Evolutionary conservation across 2,113 vertebrate genomes (phyloP).

Genomic region (Rissa tridactyla): DNA sequence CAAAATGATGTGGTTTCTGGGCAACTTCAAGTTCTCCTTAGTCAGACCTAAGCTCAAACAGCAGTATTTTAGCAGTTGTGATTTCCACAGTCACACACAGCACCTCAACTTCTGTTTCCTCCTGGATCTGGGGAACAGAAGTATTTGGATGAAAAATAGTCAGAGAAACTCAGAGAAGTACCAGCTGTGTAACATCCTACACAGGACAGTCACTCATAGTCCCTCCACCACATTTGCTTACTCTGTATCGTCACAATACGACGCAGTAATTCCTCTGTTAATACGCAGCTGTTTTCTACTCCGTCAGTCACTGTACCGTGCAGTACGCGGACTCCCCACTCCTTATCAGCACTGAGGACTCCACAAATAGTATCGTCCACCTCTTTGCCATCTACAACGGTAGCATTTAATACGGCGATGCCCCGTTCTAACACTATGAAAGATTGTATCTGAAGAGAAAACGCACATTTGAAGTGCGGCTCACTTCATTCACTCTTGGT

Average conservation of each 20-base stretch:
- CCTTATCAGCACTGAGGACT: not conserved
- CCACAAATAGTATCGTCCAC: not conserved
- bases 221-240: not conserved
- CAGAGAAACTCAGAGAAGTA: not conserved
- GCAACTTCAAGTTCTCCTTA: not conserved
- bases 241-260: not conserved
- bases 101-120: not conserved
- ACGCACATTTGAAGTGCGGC: not conserved
- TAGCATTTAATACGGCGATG: not conserved
- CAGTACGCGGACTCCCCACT: not conserved
- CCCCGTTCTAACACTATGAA: not conserved
- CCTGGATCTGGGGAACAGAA: not conserved
- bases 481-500: conserved; percentile 8
- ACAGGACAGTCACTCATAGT: not conserved
- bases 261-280: not conserved
- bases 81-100: not conserved
- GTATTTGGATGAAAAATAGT: not conserved
- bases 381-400: not conserved
- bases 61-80: not conserved
- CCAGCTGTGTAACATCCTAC: not conserved
- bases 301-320: not conserved
- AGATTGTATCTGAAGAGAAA: conserved; percentile 33
- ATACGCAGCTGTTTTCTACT: not conserved
- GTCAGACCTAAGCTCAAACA: not conserved
- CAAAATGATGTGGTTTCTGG: not conserved